Evolutionary conservation across 2,797 vertebrate genomes (phyloP).

Genomic region (Oophaga sylvatica): DNA sequence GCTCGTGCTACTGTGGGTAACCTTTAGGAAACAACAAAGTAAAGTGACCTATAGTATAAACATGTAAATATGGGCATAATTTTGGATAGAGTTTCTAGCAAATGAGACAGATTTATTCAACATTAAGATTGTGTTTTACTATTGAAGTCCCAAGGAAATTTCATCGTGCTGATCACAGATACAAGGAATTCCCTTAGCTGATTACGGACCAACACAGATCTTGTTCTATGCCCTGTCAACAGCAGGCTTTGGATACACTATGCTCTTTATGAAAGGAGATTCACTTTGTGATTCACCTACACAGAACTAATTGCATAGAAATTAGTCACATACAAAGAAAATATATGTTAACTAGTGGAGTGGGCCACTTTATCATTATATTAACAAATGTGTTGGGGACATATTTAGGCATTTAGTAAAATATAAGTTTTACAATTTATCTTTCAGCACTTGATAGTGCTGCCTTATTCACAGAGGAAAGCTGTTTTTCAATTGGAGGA

Average conservation of each 20-base stretch:
- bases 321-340: not conserved
- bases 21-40: no score
- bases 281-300: not conserved
- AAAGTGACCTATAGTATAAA: not conserved
- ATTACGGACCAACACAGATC: not conserved
- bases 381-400: no score
- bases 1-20: no score
- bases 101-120: not conserved
- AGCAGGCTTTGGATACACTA: not conserved
- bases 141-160: not conserved
- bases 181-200: constrained; percentile 5
- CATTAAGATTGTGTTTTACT: not conserved
- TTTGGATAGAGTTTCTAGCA: no score
- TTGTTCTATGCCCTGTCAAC: not conserved
- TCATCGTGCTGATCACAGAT: not conserved
- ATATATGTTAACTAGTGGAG: not conserved
- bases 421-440: no score
- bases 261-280: not conserved
- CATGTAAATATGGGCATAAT: not conserved
- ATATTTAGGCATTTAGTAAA: no score
- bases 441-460: no score
- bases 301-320: not conserved
- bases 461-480: no score
- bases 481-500: no score
- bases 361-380: no score